These are phyloP conservation scores for Nephrotoma appendiculata DNA, from an alignment of 2,888 invertebrate genomes.

Conservation along the genomic window DNA sequence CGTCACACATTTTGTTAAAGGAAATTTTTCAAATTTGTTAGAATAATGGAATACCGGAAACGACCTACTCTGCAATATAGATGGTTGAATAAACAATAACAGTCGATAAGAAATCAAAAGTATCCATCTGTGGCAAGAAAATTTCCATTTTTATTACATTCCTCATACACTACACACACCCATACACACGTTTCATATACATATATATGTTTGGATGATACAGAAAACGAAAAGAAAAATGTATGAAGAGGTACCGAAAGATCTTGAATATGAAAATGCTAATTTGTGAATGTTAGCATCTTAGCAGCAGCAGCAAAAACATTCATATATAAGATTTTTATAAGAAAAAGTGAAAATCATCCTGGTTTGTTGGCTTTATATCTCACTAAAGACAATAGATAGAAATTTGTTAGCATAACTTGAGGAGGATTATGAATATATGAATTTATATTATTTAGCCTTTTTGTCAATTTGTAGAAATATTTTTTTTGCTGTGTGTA, in stretches of 20 bases:
- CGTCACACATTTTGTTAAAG: not conserved
- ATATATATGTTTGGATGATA: not conserved
- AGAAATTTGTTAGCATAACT: not conserved
- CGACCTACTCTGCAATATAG: not conserved
- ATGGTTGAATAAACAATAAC: not conserved
- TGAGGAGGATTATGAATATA: not conserved
- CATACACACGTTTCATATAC: not conserved
- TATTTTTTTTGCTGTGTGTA: not conserved
- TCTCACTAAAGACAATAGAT: not conserved
- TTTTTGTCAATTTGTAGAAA: not conserved
- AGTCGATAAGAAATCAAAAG: not conserved
- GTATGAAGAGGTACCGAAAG: not conserved
- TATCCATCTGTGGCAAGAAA: not conserved
- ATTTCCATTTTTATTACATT: not conserved
- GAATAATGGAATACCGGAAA: not conserved
- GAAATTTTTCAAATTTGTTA: not conserved
- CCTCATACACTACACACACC: not conserved
- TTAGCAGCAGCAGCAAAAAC: not conserved
- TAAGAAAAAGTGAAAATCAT: not conserved
- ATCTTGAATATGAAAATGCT: not conserved
- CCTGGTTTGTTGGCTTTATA: not conserved
- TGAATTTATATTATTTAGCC: not conserved
- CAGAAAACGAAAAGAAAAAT: not conserved
- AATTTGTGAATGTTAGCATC: not conserved
- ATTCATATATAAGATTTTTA: not conserved